Percentiles rank a stretch among this genome's conserved stretches.
Conservation (phyloP, 2,113 vertebrate species). For the Tringa solitaria region DNA sequence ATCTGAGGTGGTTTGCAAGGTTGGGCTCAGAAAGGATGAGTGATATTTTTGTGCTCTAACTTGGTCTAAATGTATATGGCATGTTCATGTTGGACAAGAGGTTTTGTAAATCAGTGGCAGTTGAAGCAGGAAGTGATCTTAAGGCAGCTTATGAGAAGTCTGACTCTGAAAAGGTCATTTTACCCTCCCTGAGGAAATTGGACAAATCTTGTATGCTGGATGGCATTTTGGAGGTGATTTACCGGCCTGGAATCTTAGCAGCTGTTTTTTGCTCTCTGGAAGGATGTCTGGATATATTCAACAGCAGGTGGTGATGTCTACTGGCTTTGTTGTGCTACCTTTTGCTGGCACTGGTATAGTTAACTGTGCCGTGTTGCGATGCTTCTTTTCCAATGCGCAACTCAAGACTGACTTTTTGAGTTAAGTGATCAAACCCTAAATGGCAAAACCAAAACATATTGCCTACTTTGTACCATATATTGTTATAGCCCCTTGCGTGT, state of each 20-base stretch:
- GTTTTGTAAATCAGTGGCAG: neutral
- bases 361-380: neutral
- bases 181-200: neutral
- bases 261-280: neutral
- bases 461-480: neutral
- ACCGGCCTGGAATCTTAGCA: neutral
- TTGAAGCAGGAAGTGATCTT: neutral
- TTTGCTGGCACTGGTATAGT: neutral
- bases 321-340: neutral
- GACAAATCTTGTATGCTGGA: neutral
- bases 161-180: neutral
- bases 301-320: neutral
- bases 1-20: neutral
- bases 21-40: neutral
- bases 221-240: neutral
- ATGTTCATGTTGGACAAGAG: neutral
- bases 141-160: neutral
- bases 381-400: neutral
- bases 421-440: neutral
- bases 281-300: neutral
- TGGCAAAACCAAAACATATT: neutral
- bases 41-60: neutral
- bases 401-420: neutral
- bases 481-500: neutral
- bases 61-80: neutral